Evolutionary conservation across 1,140 invertebrate genomes (phyloP).

Genomic region (Hylaeus volcanicus): DNA sequence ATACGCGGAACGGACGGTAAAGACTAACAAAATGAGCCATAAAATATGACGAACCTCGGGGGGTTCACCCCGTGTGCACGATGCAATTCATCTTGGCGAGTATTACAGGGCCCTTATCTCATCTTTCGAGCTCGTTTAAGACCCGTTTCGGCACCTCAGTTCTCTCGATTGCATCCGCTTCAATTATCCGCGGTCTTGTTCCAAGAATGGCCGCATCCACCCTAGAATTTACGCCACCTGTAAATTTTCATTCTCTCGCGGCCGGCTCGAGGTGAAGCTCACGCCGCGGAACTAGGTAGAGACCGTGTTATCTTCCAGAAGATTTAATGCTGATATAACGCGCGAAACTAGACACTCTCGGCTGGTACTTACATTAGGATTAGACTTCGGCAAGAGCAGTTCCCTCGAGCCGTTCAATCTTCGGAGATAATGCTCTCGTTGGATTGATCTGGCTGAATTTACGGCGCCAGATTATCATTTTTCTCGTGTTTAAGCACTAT

Average conservation of each 20-base stretch:
- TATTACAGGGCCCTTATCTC: conserved; percentile 59
- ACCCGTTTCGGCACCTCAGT: conserved; percentile 62
- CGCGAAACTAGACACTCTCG: conserved; percentile 21
- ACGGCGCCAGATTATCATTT: conserved; percentile 19
- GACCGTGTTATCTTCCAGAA: conserved; percentile 9
- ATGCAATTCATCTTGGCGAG: conserved; percentile 54
- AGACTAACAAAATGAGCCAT: conserved; percentile 49
- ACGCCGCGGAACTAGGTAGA: neutral
- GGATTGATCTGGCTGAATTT: conserved; percentile 8
- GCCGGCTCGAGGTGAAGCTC: neutral
- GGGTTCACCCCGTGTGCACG: conserved; percentile 19
- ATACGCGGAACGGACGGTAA: neutral
- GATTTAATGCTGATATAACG: conserved; percentile 32
- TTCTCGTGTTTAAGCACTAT: conserved; percentile 14
- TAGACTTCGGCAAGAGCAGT: conserved; percentile 5
- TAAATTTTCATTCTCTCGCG: conserved; percentile 38
- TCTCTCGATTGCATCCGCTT: conserved; percentile 56
- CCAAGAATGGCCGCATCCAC: conserved; percentile 49
- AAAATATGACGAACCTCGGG: conserved; percentile 55
- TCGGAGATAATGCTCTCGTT: conserved; percentile 28
- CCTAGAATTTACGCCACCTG: conserved; percentile 58
- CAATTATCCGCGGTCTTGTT: conserved; percentile 58
- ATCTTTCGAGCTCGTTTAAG: conserved; percentile 64
- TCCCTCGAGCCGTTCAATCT: conserved; percentile 7
- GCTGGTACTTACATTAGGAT: conserved; percentile 17